These are phyloP conservation scores for Drosophila varians DNA, from an alignment of 1,140 invertebrate genomes.

Conservation along the genomic window DNA sequence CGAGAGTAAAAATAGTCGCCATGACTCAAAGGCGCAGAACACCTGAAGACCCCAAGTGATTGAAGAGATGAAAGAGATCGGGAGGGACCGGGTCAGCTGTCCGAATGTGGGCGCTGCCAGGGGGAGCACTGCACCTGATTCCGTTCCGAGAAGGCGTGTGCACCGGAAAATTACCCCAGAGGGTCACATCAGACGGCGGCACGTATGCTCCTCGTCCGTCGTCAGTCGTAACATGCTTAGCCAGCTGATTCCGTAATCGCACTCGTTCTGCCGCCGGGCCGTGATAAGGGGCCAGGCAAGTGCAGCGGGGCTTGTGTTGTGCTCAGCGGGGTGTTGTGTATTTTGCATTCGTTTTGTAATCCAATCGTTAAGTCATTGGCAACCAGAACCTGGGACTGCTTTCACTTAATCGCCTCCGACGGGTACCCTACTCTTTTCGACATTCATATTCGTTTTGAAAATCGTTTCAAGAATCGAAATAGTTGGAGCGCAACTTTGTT, in stretches of 20 bases:
- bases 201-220: conserved; percentile 26
- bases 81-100: conserved; percentile 31
- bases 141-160: conserved; percentile 30
- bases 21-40: conserved; percentile 58
- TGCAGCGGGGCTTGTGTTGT: conserved; percentile 14
- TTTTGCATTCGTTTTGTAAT: conserved; percentile 22
- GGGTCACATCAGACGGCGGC: conserved; percentile 29
- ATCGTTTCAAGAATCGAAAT: background rate
- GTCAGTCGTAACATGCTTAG: conserved; percentile 27
- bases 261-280: background rate
- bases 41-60: conserved; percentile 52
- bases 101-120: background rate
- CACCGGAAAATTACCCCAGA: conserved; percentile 50
- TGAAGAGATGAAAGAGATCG: conserved; percentile 12
- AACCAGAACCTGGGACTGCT: conserved; percentile 37
- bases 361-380: conserved; percentile 27
- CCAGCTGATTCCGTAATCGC: conserved; percentile 55
- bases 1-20: conserved; percentile 74
- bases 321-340: background rate
- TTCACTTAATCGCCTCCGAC: background rate
- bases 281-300: conserved; percentile 26
- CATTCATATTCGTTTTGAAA: background rate
- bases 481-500: background rate
- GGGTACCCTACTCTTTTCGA: too few relatives aligned
- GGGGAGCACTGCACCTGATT: background rate